Conservation (phyloP, 2,797 vertebrate genomes). For the Enteromius trimaculatus region DNA sequence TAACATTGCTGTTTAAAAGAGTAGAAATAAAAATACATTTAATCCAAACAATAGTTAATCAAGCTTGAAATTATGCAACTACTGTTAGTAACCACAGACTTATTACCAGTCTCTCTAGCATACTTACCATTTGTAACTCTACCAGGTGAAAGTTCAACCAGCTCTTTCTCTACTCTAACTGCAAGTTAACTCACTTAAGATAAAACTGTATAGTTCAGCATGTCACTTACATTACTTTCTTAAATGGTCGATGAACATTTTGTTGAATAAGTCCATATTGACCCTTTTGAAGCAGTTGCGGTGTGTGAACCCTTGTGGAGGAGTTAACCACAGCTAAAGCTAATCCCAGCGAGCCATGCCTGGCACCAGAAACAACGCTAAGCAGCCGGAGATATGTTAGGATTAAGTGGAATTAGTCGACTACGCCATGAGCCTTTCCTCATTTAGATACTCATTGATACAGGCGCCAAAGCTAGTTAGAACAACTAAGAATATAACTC, state of each 20-base stretch:
- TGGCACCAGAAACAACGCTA: constrained; percentile 69
- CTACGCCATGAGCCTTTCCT: constrained; percentile 77
- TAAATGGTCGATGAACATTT: constrained; percentile 59
- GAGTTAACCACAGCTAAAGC: constrained; percentile 72
- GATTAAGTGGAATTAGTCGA: constrained; percentile 80
- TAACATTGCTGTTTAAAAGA: background rate
- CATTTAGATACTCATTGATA: constrained; percentile 79
- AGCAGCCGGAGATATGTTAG: constrained; percentile 68
- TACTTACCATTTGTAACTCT: background rate
- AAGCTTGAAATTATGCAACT: constrained; percentile 1
- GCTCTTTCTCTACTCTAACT: background rate
- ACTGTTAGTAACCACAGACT: constrained; percentile 4
- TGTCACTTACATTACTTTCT: constrained; percentile 72
- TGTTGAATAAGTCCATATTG: constrained; percentile 68
- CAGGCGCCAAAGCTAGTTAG: constrained; percentile 72
- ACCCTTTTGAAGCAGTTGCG: constrained; percentile 56
- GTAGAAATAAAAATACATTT: background rate
- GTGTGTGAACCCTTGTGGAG: constrained; percentile 67
- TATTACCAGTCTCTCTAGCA: constrained; percentile 1
- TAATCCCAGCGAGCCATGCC: constrained; percentile 75
- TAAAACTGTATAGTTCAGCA: background rate
- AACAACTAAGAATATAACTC: constrained; percentile 29
- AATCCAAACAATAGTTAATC: background rate
- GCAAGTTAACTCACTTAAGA: background rate
- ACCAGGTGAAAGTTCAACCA: background rate